These are phyloP conservation scores for Ibycter americanus DNA, from an alignment of 2,797 vertebrate genomes.

Conservation along the genomic window DNA sequence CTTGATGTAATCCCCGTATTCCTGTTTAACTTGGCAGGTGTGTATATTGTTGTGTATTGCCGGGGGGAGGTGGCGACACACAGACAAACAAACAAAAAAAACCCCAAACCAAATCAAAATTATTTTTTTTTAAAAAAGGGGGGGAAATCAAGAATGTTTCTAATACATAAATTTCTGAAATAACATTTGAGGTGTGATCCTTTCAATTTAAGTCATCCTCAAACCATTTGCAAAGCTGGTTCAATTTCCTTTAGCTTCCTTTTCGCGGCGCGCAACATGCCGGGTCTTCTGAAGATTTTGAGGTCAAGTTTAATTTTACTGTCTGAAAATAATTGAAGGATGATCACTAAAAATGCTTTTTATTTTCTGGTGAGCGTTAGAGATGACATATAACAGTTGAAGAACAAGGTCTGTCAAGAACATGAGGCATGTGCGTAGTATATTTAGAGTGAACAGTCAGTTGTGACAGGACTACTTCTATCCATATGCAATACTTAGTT, in stretches of 20 bases:
- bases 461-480: not conserved
- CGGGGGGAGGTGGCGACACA: too few relatives aligned
- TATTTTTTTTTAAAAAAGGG: too few relatives aligned
- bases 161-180: not conserved
- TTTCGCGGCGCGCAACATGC: rapidly evolving
- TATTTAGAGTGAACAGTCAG: not conserved
- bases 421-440: rapidly evolving
- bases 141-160: not conserved
- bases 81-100: too few relatives aligned
- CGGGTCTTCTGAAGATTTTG: not conserved
- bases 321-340: not conserved
- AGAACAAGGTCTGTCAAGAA: not conserved
- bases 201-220: not conserved
- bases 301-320: not conserved
- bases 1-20: not conserved
- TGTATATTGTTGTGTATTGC: not conserved
- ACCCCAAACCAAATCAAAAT: not conserved
- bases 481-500: not conserved
- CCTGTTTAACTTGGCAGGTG: not conserved
- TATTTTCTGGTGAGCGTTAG: not conserved
- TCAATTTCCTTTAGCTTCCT: not conserved
- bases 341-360: not conserved
- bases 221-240: not conserved
- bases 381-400: not conserved
- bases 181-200: not conserved